phyloP scores from a whole-genome alignment of 1,140 invertebrate species.

The Drosophila lacteicornis region DNA sequence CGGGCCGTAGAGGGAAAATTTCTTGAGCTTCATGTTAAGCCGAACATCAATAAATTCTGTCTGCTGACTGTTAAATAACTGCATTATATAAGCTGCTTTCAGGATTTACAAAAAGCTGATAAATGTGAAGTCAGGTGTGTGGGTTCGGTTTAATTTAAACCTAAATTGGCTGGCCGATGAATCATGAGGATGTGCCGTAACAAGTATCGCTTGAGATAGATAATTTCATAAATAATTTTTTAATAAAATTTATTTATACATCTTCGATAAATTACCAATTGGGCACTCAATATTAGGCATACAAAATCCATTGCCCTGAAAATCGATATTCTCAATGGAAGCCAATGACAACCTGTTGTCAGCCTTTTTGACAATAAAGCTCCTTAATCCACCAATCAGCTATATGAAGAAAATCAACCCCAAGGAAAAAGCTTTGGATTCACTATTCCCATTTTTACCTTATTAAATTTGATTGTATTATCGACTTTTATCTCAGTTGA shows the following conservation, averaged over 20 bases:
- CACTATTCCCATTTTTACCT: conserved; percentile 56
- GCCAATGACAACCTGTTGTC: conserved; percentile 73
- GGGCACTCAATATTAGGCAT: conserved; percentile 12
- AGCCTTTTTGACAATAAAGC: conserved; percentile 62
- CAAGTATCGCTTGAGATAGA: not conserved
- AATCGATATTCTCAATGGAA: conserved; percentile 59
- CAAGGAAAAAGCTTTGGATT: conserved; percentile 10
- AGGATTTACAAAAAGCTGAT: conserved; percentile 18
- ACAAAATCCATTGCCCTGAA: conserved; percentile 9
- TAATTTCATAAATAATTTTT: not conserved
- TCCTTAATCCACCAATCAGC: not conserved
- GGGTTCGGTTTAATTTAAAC: not conserved
- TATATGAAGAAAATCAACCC: conserved; percentile 40
- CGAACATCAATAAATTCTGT: conserved; percentile 49
- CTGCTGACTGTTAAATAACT: conserved; percentile 68
- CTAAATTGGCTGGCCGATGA: not conserved
- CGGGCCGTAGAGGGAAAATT: conserved; percentile 16
- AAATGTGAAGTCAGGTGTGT: conserved; percentile 63
- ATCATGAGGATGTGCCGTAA: not conserved
- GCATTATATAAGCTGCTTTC: conserved; percentile 70
- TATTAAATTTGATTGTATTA: conserved; percentile 80
- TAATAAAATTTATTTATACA: too few relatives aligned
- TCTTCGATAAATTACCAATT: not conserved
- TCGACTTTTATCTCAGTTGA: conserved; percentile 78
- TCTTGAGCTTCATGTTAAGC: conserved; percentile 70